Evolutionary conservation across 2,113 vertebrate genomes (phyloP).

Genomic region (Vidua chalybeata): DNA sequence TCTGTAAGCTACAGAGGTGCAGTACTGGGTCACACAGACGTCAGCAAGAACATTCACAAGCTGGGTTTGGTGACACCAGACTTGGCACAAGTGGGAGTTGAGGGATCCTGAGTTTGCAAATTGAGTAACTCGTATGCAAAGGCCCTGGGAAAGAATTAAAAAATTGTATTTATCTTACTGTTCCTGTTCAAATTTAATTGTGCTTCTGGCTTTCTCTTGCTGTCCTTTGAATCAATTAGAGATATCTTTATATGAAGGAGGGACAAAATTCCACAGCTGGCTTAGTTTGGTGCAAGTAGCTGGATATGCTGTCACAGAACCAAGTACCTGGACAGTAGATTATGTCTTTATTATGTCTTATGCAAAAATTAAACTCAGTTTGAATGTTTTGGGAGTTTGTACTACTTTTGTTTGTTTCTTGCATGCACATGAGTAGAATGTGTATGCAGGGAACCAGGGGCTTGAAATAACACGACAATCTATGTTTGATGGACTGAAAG

Average conservation of each 20-base stretch:
- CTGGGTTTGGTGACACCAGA: background rate
- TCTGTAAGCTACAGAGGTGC: background rate
- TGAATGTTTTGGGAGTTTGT: background rate
- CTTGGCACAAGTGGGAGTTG: background rate
- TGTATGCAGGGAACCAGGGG: background rate
- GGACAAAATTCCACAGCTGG: background rate
- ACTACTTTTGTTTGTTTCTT: background rate
- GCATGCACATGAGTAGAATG: background rate
- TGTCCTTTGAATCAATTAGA: background rate
- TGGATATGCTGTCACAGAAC: background rate
- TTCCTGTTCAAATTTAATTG: background rate
- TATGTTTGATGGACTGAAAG: background rate
- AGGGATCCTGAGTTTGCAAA: background rate
- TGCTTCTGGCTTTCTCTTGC: background rate
- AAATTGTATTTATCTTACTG: background rate
- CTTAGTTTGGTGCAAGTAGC: background rate
- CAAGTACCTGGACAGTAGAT: background rate
- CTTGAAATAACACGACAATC: background rate
- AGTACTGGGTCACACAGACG: background rate
- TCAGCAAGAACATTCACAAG: background rate
- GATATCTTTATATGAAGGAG: background rate
- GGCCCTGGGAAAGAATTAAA: background rate
- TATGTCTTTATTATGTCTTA: background rate
- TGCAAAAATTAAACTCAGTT: background rate
- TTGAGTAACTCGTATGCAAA: background rate